Conservation (phyloP, 2,797 vertebrate species). For the Falco rusticolus region DNA sequence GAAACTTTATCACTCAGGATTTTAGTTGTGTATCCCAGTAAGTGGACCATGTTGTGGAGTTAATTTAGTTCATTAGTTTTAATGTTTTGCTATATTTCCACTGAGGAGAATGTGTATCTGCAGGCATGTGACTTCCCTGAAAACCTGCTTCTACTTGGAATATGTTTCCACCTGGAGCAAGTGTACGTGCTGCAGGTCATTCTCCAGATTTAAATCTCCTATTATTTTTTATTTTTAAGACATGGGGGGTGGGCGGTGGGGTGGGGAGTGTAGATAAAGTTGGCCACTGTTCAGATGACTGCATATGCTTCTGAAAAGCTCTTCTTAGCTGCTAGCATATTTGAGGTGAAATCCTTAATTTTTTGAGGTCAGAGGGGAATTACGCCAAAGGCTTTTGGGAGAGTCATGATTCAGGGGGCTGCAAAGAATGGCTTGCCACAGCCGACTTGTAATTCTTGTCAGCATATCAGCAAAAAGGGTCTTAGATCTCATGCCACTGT, state of each 20-base stretch:
- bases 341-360: background rate
- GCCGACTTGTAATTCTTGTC: background rate
- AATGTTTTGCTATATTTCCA: background rate
- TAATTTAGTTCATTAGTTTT: background rate
- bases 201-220: background rate
- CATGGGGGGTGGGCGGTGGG: no score
- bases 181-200: fast-evolving
- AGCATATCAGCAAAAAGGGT: background rate
- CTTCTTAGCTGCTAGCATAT: background rate
- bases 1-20: background rate
- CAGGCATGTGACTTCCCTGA: background rate
- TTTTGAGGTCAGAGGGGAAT: background rate
- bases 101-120: background rate
- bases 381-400: fast-evolving
- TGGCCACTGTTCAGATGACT: background rate
- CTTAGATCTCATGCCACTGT: background rate
- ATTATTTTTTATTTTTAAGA: background rate
- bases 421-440: background rate
- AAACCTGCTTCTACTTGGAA: background rate
- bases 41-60: background rate
- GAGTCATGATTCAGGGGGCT: background rate
- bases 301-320: background rate
- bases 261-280: background rate
- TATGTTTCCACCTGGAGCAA: background rate
- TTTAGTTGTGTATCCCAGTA: background rate